Base-by-base conservation (phyloP, 2,888 invertebrate species). In the Herminia tarsipennalis region DNA sequence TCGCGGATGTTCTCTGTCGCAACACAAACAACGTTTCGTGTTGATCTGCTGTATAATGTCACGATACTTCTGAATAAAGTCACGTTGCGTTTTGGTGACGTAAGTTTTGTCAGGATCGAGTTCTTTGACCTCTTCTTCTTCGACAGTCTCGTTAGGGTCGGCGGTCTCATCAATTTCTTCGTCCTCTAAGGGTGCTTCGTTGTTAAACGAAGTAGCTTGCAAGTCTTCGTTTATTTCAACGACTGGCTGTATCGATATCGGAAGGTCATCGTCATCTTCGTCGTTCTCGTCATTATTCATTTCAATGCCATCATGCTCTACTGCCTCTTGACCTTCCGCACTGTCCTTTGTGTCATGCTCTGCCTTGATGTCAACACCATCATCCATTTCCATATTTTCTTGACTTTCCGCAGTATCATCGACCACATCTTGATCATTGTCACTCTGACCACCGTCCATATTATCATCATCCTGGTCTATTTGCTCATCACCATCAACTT, bases 181-280 rank as follows among this genome's bases (percentile, higher is more conserved):
- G 18, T 82, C 88, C 5, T 84, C 85, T 35, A 87, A 86, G 47
- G 85, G 80, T 1, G 72, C 57, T 53, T 87, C 86, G 34, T 80
- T 90, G 48, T 83, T 80, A 37, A 77, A 81, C 0, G 87, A 81
- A 47, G 86, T 83, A 0, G 46, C 78, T 68, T 78, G 83, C 49
- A 87, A 63, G 41, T 92, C 93, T 51, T 82, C 85, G 63, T 92
- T 93, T 18, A 93, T 85, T 55, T 86, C 88, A 1, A 91, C 86
- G 2, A 86, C 81, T 1, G 90, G 88, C 0, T 86, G 82, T 36
- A 90, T 61, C 6, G 70, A 70, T 17, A 83, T 76, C 1, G 82
- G 82, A 14, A 83, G 76, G 3, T 88, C 87, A 6, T 89, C 88
- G 4, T 91, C 86, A 0, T 89, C 83, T 1, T 90, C 79, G 2